phyloP scores from a whole-genome alignment of 2,888 invertebrate species.

The Cyrtodaria siliqua region DNA sequence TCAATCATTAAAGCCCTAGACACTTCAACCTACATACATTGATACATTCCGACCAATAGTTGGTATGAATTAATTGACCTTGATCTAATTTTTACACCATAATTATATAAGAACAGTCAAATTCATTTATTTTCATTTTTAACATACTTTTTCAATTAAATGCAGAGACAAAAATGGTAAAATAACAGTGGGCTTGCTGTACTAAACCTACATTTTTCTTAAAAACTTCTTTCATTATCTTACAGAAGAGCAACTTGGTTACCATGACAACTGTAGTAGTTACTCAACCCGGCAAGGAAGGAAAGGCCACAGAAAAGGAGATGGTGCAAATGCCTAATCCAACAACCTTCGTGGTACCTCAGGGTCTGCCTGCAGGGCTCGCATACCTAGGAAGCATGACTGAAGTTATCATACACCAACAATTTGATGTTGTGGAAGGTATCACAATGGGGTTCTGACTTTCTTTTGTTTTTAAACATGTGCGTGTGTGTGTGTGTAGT shows the following conservation, averaged over 20 bases:
- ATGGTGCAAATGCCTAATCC: constrained; percentile 49
- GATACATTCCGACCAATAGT: no score
- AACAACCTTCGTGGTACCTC: constrained; percentile 38
- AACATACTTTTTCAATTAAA: no score
- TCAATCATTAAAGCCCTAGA: no score
- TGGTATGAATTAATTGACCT: no score
- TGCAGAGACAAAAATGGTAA: no score
- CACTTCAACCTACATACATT: no score
- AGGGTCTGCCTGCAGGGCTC: constrained; percentile 76
- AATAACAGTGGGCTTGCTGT: no score
- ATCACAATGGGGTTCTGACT: background rate
- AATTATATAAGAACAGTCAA: background rate
- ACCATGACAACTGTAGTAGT: constrained; percentile 39
- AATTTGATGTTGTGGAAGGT: constrained; percentile 78
- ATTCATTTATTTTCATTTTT: background rate
- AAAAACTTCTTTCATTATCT: background rate
- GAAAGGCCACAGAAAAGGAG: constrained; percentile 43
- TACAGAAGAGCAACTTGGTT: constrained; percentile 2
- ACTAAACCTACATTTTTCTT: background rate
- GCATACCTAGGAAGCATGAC: constrained; percentile 72
- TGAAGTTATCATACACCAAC: constrained; percentile 76
- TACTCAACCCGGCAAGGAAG: constrained; percentile 43
- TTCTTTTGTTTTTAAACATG: no score
- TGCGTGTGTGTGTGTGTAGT: no score
- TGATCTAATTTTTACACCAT: no score